Percentiles rank a stretch among this genome's conserved stretches.
phyloP scores from a whole-genome alignment of 2,113 vertebrate genomes.

The Charina bottae region DNA sequence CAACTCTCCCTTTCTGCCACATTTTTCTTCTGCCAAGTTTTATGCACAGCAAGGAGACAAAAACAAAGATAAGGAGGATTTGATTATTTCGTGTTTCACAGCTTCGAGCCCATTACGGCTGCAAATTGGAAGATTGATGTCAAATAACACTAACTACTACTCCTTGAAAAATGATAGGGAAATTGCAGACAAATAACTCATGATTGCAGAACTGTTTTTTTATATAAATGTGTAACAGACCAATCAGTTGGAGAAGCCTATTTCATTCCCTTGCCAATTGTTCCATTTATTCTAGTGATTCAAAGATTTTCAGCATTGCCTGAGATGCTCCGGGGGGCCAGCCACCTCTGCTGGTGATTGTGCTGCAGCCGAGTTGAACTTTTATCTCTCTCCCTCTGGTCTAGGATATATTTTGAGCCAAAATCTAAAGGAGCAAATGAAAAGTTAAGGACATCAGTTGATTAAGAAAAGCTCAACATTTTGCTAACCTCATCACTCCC shows the following conservation, averaged over 20 bases:
- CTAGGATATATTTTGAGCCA: neutral
- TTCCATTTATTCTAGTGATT: constrained; percentile 27
- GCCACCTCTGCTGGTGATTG: neutral
- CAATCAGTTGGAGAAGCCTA: constrained; percentile 23
- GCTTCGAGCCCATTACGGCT: constrained; percentile 62
- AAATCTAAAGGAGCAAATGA: neutral
- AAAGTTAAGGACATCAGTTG: neutral
- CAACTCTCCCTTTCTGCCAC: constrained; percentile 21
- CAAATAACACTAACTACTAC: constrained; percentile 63
- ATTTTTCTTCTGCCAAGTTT: constrained; percentile 49
- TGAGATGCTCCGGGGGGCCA: neutral
- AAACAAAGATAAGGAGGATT: constrained; percentile 64
- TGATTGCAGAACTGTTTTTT: constrained; percentile 53
- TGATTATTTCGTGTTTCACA: constrained; percentile 63
- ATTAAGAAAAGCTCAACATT: neutral
- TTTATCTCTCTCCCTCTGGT: no score
- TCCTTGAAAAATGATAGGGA: constrained; percentile 60
- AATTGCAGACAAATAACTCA: constrained; percentile 66
- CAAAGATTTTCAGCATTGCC: constrained; percentile 40
- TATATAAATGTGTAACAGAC: constrained; percentile 30
- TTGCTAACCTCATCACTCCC: neutral
- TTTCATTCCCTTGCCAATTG: neutral
- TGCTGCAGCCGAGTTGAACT: neutral
- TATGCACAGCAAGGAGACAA: constrained; percentile 54
- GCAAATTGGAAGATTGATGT: constrained; percentile 67